Conservation (phyloP, 2,797 vertebrate genomes). For the Lateolabrax maculatus region DNA sequence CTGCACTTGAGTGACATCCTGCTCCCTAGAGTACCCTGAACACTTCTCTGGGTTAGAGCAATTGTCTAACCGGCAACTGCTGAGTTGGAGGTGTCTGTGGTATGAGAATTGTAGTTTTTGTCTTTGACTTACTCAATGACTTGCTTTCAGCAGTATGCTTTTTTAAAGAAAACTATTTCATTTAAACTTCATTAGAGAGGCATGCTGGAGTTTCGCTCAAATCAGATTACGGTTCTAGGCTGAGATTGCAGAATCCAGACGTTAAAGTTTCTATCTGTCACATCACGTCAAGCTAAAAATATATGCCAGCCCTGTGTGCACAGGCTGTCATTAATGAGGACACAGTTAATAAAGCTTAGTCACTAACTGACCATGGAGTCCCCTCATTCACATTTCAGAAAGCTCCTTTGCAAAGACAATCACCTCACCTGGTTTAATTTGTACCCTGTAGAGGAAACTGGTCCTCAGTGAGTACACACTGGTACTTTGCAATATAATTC, state of each 20-base stretch:
- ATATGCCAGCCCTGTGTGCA: not conserved
- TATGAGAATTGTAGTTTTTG: not conserved
- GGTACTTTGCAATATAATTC: no score
- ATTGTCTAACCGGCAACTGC: rapidly evolving
- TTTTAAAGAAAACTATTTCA: not conserved
- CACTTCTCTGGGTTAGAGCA: not conserved
- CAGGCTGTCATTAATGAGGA: not conserved
- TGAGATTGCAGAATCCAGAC: not conserved
- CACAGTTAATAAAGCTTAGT: not conserved
- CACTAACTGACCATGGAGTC: not conserved
- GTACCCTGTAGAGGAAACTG: not conserved
- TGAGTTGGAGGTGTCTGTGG: not conserved
- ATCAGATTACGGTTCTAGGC: not conserved
- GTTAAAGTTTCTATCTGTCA: not conserved
- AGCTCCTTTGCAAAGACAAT: not conserved
- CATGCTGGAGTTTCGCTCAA: not conserved
- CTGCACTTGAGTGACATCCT: rapidly evolving
- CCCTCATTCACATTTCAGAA: not conserved
- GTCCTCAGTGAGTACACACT: not conserved
- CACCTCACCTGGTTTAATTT: not conserved
- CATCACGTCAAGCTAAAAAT: not conserved
- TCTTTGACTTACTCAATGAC: not conserved
- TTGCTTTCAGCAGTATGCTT: not conserved
- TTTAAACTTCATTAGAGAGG: not conserved
- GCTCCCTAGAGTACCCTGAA: not conserved